Conservation (phyloP, 2,797 vertebrate genomes). For the Steatocranus sp. region DNA sequence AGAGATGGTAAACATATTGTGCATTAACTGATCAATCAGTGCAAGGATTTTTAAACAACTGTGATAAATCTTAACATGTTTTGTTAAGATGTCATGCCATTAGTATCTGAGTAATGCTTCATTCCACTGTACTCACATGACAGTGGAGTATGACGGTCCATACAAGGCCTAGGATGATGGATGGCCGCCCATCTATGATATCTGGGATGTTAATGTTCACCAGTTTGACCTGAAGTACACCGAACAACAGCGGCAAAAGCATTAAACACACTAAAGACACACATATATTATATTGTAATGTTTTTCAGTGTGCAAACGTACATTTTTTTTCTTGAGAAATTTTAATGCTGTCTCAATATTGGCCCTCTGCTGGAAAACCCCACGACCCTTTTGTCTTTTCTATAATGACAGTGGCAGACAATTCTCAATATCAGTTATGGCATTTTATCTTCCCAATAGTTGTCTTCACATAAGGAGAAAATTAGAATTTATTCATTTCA, state of each 20-base stretch:
- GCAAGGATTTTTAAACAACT: not conserved
- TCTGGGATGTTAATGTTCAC: constrained; percentile 93
- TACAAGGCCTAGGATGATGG: constrained; percentile 88
- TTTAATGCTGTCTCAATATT: constrained; percentile 86
- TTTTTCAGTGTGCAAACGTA: constrained; percentile 39
- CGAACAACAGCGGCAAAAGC: not conserved
- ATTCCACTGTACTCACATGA: constrained; percentile 78
- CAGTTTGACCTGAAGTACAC: constrained; percentile 80
- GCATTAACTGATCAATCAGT: not conserved
- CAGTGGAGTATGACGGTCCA: constrained; percentile 94
- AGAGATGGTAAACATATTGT: not conserved
- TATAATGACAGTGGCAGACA: constrained; percentile 33
- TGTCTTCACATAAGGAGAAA: not conserved
- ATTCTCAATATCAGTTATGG: not conserved
- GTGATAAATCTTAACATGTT: not conserved
- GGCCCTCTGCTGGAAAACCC: constrained; percentile 85
- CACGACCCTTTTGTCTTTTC: constrained; percentile 83
- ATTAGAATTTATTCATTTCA: not conserved
- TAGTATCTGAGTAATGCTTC: not conserved
- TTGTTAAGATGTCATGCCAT: not conserved
- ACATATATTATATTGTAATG: not conserved
- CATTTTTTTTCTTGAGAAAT: constrained; percentile 86
- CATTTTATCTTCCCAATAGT: not conserved
- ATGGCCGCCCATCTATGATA: constrained; percentile 88
- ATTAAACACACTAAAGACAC: not conserved